Conservation (phyloP, 2,797 vertebrate species). For the Enteromius radiatus region DNA sequence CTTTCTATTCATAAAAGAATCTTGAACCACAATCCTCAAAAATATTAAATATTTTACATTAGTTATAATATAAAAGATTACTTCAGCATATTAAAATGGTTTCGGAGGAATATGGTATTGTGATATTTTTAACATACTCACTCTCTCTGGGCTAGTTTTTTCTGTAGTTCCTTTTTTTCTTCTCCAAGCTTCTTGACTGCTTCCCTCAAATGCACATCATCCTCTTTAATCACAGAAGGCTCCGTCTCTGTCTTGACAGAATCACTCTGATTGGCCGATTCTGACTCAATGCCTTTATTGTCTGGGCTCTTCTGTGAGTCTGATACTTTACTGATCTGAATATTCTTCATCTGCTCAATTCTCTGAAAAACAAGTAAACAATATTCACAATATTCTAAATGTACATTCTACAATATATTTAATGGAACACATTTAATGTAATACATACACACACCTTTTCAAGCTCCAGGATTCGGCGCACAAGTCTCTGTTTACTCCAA, state of each 20-base stretch:
- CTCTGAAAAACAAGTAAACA: slow-evolving; percentile 63
- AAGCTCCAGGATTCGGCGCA: slow-evolving; percentile 82
- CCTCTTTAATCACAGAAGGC: slow-evolving; percentile 42
- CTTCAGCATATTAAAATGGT: not conserved
- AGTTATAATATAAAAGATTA: not conserved
- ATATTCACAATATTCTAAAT: not conserved
- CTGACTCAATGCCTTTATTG: slow-evolving; percentile 61
- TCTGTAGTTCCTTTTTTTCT: slow-evolving; percentile 76
- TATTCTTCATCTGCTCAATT: slow-evolving; percentile 63
- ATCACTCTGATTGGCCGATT: slow-evolving; percentile 36
- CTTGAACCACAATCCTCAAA: not conserved
- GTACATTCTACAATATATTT: not conserved
- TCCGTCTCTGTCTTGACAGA: slow-evolving; percentile 62
- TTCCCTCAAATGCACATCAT: slow-evolving; percentile 68
- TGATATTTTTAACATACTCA: slow-evolving; percentile 67
- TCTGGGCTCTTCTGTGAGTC: slow-evolving; percentile 52
- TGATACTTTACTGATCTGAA: slow-evolving; percentile 51
- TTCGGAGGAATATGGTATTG: not conserved
- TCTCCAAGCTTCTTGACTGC: slow-evolving; percentile 73
- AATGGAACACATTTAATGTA: not conserved
- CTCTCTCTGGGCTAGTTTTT: slow-evolving; percentile 79
- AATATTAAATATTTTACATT: not conserved
- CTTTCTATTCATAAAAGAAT: not conserved
- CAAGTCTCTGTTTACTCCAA: slow-evolving; percentile 88
- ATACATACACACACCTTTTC: slow-evolving; percentile 77